Percentiles rank a stretch among this genome's conserved stretches.
Evolutionary conservation across 2,113 vertebrate species (phyloP).

Genomic region (Fulmarus glacialis): DNA sequence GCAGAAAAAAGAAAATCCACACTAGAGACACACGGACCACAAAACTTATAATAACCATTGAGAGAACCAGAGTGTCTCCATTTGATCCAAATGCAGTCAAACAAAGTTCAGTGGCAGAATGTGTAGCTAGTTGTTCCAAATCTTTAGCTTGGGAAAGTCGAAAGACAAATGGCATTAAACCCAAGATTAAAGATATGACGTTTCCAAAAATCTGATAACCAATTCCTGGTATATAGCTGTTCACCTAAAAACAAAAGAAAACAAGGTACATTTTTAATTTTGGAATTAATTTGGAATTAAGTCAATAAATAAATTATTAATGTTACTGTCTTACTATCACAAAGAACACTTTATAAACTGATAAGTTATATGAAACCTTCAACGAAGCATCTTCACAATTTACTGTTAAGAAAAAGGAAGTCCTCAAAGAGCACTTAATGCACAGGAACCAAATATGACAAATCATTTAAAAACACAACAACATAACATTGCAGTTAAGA

Average conservation of each 20-base stretch:
- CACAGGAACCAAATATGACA: background rate
- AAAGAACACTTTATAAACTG: background rate
- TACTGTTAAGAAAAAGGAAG: background rate
- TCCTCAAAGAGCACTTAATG: background rate
- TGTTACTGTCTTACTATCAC: background rate
- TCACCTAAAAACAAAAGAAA: conserved; percentile 81
- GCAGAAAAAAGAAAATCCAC: conserved; percentile 99
- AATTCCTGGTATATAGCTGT: conserved; percentile 91
- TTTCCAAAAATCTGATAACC: conserved; percentile 98
- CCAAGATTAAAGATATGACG: conserved; percentile 87
- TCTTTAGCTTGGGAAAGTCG: conserved; percentile 91
- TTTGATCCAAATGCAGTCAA: conserved; percentile 86
- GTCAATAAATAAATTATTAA: background rate
- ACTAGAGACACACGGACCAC: conserved; percentile 92
- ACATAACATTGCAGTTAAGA: background rate
- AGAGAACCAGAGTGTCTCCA: conserved; percentile 82
- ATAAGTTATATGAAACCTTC: background rate
- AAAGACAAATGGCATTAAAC: conserved; percentile 90
- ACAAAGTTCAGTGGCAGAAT: conserved; percentile 87
- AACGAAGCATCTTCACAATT: background rate
- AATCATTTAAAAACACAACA: background rate
- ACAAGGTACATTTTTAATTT: background rate
- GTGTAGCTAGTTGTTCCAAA: conserved; percentile 85
- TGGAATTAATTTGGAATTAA: background rate
- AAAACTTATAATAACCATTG: conserved; percentile 92